Base-by-base conservation (phyloP, 2,113 vertebrate species). In the Scomber colias region DNA sequence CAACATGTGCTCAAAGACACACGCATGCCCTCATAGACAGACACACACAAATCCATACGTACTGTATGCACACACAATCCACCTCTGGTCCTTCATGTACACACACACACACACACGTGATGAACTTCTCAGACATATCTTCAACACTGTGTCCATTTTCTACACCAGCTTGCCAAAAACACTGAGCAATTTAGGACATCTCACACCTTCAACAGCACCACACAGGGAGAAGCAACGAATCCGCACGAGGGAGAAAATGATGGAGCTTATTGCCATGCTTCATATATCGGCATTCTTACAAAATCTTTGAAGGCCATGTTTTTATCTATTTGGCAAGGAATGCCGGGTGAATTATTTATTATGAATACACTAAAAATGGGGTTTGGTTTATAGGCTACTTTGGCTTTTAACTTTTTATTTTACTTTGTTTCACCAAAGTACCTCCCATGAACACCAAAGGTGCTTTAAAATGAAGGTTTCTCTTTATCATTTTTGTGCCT, bases 121-220 rank as follows among this genome's bases (percentile, higher is more conserved):
- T 77, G 81, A 88, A 87, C 90, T 82, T 74, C 91, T 93, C 89
- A 93, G 76, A 92, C 91, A 90, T 90, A 85, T 92, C 88, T 82
- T 70, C 82, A 89, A 92, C 94, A 94, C 97, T 99, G 97, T 99
- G 97, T 97, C 94, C 95, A 95, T 93, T 90, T 90, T 93, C 90
- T 90, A 88, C 92, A 94, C 93, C 94, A 95, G 94, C 92, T 95
- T 95, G 93, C 94, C 94, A 94, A 95, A 94, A 92, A 92, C 81
- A 93, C 89, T 92, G 91, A 94, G 88, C 92, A 90, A 87, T 71
- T 79, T 71, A 77, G 79, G 77, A 82, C 84, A 84, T 86, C 66
- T 86, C 80, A 81, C 77, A 84, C 73, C 79, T 67, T 78, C 65
- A 13, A 59, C 63, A 12, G 82, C 87, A 66, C 59, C 89, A 70